A percentile compares a stretch with the other conserved stretches of the same genome.
These are phyloP conservation scores for Euplagia quadripunctaria DNA, from an alignment of 2,888 invertebrate genomes.

Conservation along the genomic window DNA sequence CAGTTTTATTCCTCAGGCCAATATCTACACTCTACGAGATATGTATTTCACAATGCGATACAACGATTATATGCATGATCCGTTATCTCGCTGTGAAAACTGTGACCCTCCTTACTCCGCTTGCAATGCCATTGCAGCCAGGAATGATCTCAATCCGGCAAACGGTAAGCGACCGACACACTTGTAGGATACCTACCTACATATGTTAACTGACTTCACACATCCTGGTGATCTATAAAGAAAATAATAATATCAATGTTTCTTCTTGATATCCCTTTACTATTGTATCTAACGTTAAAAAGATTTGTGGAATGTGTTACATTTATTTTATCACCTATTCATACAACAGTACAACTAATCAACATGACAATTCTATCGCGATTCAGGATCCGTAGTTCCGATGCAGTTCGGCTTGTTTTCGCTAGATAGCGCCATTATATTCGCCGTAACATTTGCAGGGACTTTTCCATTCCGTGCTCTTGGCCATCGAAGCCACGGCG, in stretches of 20 bases:
- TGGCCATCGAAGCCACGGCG: conserved; percentile 90
- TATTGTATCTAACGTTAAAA: too few relatives aligned
- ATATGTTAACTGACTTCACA: neutral
- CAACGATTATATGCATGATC: conserved; percentile 91
- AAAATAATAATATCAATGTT: neutral
- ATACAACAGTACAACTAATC: too few relatives aligned
- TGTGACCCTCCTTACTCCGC: conserved; percentile 91
- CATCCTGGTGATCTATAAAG: neutral
- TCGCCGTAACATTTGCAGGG: conserved; percentile 56
- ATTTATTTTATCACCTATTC: too few relatives aligned
- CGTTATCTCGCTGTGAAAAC: conserved; percentile 87
- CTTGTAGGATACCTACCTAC: neutral
- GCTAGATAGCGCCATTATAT: neutral
- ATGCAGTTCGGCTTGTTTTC: neutral
- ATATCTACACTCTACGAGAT: conserved; percentile 85
- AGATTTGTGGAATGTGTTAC: too few relatives aligned
- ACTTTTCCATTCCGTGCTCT: conserved; percentile 90
- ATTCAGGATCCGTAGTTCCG: neutral
- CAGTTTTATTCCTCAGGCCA: conserved; percentile 66
- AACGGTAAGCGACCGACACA: conserved; percentile 80
- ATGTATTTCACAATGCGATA: conserved; percentile 89
- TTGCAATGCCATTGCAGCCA: conserved; percentile 90
- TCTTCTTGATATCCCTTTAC: neutral
- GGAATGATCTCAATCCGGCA: conserved; percentile 90
- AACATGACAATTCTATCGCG: neutral